phyloP scores from a whole-genome alignment of 2,888 invertebrate species.

The Drosophila affinis region DNA sequence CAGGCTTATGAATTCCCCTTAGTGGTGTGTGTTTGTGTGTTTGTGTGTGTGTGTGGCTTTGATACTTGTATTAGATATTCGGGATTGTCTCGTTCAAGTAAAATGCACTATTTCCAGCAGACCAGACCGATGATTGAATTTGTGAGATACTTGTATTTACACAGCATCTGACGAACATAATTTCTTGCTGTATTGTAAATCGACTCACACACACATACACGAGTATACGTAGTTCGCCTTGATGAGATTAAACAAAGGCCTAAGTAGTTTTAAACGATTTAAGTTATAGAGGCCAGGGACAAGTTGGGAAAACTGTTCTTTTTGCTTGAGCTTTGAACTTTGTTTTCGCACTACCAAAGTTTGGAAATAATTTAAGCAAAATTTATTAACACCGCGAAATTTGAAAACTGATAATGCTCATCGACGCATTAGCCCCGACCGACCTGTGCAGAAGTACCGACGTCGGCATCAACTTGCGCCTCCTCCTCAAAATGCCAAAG shows the following conservation, averaged over 20 bases:
- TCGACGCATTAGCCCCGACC: constrained; percentile 33
- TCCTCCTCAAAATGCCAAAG: constrained; percentile 5
- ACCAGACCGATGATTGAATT: background rate
- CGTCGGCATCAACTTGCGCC: background rate
- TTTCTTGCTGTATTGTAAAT: background rate
- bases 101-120: no score
- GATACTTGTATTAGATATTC: no score
- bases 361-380: constrained; percentile 51
- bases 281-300: background rate
- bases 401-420: constrained; percentile 26
- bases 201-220: background rate
- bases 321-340: constrained; percentile 28
- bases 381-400: constrained; percentile 48
- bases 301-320: constrained; percentile 11
- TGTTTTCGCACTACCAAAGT: constrained; percentile 47
- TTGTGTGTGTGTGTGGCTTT: background rate
- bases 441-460: constrained; percentile 2
- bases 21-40: background rate
- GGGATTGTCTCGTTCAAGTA: no score
- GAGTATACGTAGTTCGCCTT: background rate
- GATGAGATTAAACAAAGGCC: background rate
- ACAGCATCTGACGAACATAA: no score
- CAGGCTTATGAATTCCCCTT: background rate
- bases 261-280: background rate
- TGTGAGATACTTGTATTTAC: background rate